These are phyloP conservation scores for Sepiola atlantica DNA, from an alignment of 2,888 invertebrate species.

Conservation along the genomic window DNA sequence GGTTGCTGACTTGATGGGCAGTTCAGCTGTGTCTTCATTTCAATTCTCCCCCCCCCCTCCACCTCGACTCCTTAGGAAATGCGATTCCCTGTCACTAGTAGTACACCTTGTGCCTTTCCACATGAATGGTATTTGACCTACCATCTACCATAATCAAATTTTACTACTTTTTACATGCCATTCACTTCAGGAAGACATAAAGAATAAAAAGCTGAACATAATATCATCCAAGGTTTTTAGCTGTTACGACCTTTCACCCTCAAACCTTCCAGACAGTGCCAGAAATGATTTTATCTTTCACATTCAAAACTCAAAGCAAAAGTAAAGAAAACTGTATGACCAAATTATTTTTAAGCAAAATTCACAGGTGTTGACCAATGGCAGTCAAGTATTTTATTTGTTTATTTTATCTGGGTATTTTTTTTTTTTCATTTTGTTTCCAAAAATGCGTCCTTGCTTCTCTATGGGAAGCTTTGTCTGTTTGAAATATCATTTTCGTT, in stretches of 20 bases:
- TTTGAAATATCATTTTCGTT: neutral
- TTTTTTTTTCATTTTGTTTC: neutral
- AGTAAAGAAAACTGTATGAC: neutral
- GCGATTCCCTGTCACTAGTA: neutral
- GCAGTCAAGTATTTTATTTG: neutral
- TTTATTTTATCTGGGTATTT: neutral
- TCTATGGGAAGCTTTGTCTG: neutral
- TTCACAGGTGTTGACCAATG: neutral
- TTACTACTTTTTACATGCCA: neutral
- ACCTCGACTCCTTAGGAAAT: neutral
- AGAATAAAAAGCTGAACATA: neutral
- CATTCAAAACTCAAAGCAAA: neutral
- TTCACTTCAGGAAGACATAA: neutral
- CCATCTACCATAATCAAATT: neutral
- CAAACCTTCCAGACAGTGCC: neutral
- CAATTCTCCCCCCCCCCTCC: neutral
- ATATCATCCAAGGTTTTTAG: conserved; percentile 2
- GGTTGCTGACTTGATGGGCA: neutral
- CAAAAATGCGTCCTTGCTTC: neutral
- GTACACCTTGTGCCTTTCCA: neutral
- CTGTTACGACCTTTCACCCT: neutral
- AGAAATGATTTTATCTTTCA: neutral
- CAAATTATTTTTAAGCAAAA: neutral
- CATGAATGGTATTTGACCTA: neutral
- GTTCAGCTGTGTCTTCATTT: neutral